Conservation (phyloP, 1,140 invertebrate species). For the Wasmannia auropunctata region DNA sequence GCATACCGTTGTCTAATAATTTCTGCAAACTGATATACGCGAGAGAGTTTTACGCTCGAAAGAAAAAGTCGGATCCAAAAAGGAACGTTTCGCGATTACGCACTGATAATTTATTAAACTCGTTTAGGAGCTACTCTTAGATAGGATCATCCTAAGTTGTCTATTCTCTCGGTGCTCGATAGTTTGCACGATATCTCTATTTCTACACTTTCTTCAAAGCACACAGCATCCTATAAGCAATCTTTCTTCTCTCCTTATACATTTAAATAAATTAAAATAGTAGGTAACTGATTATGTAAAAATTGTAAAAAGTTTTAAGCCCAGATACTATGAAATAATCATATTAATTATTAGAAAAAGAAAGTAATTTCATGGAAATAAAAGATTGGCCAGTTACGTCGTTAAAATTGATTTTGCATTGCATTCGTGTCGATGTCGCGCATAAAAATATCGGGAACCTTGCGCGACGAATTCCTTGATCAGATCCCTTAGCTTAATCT, state of each 20-base stretch:
- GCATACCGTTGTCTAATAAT: slow-evolving; percentile 53
- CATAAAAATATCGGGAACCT: too few species aligned
- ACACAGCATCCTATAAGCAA: slow-evolving; percentile 16
- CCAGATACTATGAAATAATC: too few species aligned
- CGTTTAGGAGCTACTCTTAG: slow-evolving; percentile 52
- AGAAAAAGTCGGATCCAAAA: not conserved
- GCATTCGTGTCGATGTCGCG: too few species aligned
- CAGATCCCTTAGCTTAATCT: too few species aligned
- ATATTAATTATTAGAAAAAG: too few species aligned
- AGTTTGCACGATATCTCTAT: slow-evolving; percentile 49
- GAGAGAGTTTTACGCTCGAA: not conserved
- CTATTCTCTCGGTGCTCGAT: slow-evolving; percentile 17
- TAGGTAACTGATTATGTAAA: too few species aligned
- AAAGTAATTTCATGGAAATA: too few species aligned
- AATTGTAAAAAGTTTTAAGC: too few species aligned
- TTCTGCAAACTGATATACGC: slow-evolving; percentile 66
- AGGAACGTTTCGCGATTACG: not conserved
- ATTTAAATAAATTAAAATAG: slow-evolving; percentile 8
- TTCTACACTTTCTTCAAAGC: slow-evolving; percentile 9
- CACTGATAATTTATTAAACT: slow-evolving; percentile 66
- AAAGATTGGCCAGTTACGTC: too few species aligned
- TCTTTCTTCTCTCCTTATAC: not conserved
- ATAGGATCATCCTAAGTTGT: slow-evolving; percentile 43
- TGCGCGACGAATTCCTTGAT: too few species aligned
- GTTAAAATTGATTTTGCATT: too few species aligned